Evolutionary conservation across 2,113 vertebrate genomes (phyloP).

Genomic region (Gobius niger): DNA sequence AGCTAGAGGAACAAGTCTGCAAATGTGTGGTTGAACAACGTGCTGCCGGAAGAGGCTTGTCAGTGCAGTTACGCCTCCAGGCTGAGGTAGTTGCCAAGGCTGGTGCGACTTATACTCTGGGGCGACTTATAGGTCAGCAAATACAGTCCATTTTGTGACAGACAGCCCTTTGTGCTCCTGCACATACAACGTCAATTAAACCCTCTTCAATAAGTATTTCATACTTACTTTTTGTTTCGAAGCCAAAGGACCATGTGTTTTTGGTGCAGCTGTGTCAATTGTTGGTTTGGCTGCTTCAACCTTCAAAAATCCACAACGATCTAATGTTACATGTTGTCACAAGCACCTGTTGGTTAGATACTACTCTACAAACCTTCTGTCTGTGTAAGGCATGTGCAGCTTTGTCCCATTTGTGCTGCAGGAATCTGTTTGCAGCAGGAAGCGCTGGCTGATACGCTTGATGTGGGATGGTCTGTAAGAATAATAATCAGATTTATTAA

Average conservation of each 20-base stretch:
- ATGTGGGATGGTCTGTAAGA: slow-evolving; percentile 44
- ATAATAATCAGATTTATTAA: no score
- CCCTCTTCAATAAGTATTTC: neutral
- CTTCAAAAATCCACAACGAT: slow-evolving; percentile 49
- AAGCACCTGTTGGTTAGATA: neutral
- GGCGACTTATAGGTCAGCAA: no score
- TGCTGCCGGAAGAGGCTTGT: no score
- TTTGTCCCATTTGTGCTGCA: no score
- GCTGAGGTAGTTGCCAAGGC: no score
- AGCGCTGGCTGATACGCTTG: slow-evolving; percentile 57
- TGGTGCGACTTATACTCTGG: no score
- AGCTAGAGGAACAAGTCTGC: no score
- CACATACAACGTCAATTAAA: no score
- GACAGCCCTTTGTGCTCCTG: no score
- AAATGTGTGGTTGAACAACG: no score
- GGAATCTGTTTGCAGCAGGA: slow-evolving; percentile 64
- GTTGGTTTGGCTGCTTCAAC: slow-evolving; percentile 73
- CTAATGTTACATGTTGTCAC: neutral
- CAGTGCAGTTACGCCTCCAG: no score
- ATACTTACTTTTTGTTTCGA: slow-evolving; percentile 73
- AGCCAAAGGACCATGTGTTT: slow-evolving; percentile 63
- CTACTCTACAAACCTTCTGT: slow-evolving; percentile 66
- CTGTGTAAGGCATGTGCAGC: slow-evolving; percentile 74
- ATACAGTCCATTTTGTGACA: no score
- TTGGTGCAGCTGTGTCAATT: slow-evolving; percentile 66